Evolutionary conservation across 2,888 invertebrate genomes (phyloP).

Genomic region (Synergus itoensis): DNA sequence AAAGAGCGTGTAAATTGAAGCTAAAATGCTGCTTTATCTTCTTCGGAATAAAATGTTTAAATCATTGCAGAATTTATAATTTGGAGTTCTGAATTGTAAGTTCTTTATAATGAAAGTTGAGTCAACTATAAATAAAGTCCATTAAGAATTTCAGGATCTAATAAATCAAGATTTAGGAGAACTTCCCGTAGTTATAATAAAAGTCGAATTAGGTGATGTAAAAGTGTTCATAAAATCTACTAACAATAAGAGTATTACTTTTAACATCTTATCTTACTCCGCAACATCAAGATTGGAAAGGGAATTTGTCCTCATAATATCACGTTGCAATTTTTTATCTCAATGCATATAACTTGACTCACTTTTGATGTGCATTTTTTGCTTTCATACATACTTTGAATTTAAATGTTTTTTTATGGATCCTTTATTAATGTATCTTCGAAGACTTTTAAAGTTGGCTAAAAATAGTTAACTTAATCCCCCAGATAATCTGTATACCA

Average conservation of each 20-base stretch:
- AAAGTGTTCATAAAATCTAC: constrained; percentile 20
- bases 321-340: neutral
- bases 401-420: neutral
- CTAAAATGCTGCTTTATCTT: neutral
- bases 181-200: constrained; percentile 1
- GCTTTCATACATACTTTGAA: neutral
- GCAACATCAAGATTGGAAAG: neutral
- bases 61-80: neutral
- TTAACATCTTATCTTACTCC: constrained; percentile 5
- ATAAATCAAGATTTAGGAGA: constrained; percentile 11
- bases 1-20: neutral
- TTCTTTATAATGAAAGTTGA: too few relatives aligned
- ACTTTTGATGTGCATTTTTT: neutral
- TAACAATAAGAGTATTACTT: neutral
- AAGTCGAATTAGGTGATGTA: neutral
- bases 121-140: too few relatives aligned
- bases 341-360: neutral
- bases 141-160: constrained; percentile 9
- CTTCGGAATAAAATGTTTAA: neutral
- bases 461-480: constrained; percentile 29
- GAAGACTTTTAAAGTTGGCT: neutral
- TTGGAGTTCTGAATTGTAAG: neutral
- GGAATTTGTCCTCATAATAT: constrained; percentile 1
- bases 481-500: constrained; percentile 28
- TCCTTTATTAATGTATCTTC: neutral